Evolutionary conservation across 1,140 invertebrate species (phyloP).

Genomic region (Lepidurus couesii): DNA sequence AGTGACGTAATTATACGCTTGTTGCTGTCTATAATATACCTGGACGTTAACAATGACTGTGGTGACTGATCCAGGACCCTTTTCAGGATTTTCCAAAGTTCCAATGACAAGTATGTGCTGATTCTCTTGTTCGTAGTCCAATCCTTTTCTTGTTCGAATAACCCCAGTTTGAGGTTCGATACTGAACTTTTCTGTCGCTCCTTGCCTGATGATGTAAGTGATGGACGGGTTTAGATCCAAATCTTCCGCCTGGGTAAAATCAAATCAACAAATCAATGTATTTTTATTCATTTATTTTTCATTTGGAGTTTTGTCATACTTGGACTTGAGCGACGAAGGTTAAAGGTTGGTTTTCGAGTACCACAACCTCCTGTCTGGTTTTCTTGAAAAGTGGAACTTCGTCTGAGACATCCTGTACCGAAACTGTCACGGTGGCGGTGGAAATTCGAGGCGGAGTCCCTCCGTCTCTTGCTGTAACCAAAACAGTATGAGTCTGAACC

Average conservation of each 20-base stretch:
- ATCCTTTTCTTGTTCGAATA: slow-evolving; percentile 63
- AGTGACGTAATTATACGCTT: no score
- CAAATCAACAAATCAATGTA: not conserved
- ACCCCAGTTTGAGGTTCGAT: slow-evolving; percentile 71
- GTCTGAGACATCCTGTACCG: slow-evolving; percentile 71
- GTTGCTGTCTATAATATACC: slow-evolving; percentile 47
- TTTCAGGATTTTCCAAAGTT: slow-evolving; percentile 69
- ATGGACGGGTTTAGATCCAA: slow-evolving; percentile 69
- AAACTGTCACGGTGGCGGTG: slow-evolving; percentile 76
- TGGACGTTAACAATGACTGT: slow-evolving; percentile 69
- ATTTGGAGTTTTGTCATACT: slow-evolving; percentile 38
- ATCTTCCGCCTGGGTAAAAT: slow-evolving; percentile 57
- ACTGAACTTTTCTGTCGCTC: slow-evolving; percentile 69
- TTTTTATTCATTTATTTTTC: not conserved
- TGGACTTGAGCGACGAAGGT: slow-evolving; percentile 66
- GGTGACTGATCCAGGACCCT: slow-evolving; percentile 62
- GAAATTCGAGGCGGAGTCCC: slow-evolving; percentile 76
- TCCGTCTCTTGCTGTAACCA: slow-evolving; percentile 80
- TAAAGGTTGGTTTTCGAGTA: slow-evolving; percentile 76
- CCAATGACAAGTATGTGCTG: slow-evolving; percentile 70
- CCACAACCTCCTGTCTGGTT: slow-evolving; percentile 62
- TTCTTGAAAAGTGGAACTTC: slow-evolving; percentile 73
- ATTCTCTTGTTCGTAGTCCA: slow-evolving; percentile 71
- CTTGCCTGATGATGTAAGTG: slow-evolving; percentile 76
- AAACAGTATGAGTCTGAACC: slow-evolving; percentile 46